Percentiles rank a stretch among this genome's conserved stretches.
Conservation (phyloP, 2,113 vertebrate species). For the Esox niger region DNA sequence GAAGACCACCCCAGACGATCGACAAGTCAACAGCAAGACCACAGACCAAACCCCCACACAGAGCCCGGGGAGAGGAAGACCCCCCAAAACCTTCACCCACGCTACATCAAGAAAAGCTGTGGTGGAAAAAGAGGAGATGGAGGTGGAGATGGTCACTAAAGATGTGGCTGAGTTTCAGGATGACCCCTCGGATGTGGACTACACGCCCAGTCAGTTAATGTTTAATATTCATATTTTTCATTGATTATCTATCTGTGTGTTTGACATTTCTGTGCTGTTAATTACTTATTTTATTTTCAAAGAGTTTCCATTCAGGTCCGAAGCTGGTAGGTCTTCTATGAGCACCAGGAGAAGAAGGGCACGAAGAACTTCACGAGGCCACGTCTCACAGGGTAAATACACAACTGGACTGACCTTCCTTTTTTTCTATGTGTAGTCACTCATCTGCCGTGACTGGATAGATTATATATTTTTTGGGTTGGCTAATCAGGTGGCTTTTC, state of each 20-base stretch:
- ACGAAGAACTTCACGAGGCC: slow-evolving; percentile 52
- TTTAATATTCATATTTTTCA: background rate
- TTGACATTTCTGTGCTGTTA: background rate
- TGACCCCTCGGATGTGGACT: slow-evolving; percentile 65
- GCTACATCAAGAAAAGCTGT: slow-evolving; percentile 28
- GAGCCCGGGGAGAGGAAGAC: slow-evolving; percentile 16
- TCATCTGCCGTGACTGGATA: background rate
- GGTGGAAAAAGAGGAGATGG: slow-evolving; percentile 28
- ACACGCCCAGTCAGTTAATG: slow-evolving; percentile 63
- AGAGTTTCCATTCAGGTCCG: slow-evolving; percentile 60
- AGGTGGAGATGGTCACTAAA: slow-evolving; percentile 39
- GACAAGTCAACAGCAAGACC: slow-evolving; percentile 15
- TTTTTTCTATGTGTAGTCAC: too few species aligned
- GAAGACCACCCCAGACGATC: slow-evolving; percentile 26
- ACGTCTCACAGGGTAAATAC: slow-evolving; percentile 58
- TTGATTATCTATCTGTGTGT: background rate
- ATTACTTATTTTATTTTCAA: slow-evolving; percentile 3
- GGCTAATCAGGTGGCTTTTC: too few species aligned
- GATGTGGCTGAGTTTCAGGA: slow-evolving; percentile 57
- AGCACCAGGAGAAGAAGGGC: slow-evolving; percentile 70
- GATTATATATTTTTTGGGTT: background rate
- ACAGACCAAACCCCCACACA: slow-evolving; percentile 15
- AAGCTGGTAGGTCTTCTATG: slow-evolving; percentile 48
- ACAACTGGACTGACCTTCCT: too few species aligned
- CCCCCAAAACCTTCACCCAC: slow-evolving; percentile 24